Conservation (phyloP, 23 tunicate genomes). For the Phallusia fumigata region DNA sequence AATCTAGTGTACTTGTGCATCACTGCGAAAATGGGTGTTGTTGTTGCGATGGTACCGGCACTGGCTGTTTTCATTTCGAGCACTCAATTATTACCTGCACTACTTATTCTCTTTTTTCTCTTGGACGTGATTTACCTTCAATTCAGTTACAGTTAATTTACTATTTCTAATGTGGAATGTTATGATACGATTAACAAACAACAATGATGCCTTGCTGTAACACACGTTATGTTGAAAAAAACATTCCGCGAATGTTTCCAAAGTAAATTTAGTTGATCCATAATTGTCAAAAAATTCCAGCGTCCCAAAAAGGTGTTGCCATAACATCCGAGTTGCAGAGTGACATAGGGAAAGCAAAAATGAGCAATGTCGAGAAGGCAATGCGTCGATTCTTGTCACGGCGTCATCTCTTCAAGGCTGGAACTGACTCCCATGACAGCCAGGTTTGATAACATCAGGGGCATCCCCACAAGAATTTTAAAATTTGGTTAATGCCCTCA, state of each 20-base stretch:
- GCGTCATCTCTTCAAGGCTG: slow-evolving; percentile 38
- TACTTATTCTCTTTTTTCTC: not conserved
- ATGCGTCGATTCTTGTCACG: slow-evolving; percentile 78
- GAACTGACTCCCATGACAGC: slow-evolving; percentile 20
- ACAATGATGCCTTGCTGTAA: not conserved
- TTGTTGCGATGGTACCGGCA: slow-evolving; percentile 6
- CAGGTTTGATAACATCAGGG: slow-evolving; percentile 57
- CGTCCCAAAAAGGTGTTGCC: slow-evolving; percentile 72
- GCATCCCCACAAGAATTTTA: no score
- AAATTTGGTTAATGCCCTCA: no score
- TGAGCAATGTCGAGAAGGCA: slow-evolving; percentile 66
- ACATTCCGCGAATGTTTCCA: no score
- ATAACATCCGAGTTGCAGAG: slow-evolving; percentile 62
- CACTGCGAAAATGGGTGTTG: slow-evolving; percentile 10
- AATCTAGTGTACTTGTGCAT: not conserved
- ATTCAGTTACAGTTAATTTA: slow-evolving; percentile 4
- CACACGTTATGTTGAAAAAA: not conserved
- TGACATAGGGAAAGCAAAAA: slow-evolving; percentile 31
- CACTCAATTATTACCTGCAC: slow-evolving; percentile 5
- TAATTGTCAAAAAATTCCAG: slow-evolving; percentile 27
- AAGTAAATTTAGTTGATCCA: not conserved
- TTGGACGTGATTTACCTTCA: not conserved
- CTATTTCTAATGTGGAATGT: slow-evolving; percentile 6
- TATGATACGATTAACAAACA: not conserved
- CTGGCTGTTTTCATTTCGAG: slow-evolving; percentile 12